Evolutionary conservation across 2,888 invertebrate species (phyloP).

Genomic region (Spodoptera littoralis): DNA sequence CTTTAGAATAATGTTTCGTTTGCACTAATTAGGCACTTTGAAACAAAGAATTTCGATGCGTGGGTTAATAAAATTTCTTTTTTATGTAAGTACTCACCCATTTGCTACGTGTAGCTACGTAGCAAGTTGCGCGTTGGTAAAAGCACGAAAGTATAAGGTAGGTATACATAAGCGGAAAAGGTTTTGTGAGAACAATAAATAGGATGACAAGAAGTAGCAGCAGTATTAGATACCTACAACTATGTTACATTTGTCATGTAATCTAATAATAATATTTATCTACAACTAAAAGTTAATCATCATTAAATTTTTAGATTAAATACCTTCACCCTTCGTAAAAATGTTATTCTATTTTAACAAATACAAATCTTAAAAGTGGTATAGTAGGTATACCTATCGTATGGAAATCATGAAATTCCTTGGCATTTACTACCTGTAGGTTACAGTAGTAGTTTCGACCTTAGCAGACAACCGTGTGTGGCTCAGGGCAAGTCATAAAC

Average conservation of each 20-base stretch:
- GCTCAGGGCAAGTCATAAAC: conserved; percentile 56
- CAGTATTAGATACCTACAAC: no score
- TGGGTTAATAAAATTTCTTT: conserved; percentile 57
- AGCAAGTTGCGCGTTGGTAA: no score
- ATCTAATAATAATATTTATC: no score
- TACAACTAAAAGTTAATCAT: no score
- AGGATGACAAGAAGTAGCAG: no score
- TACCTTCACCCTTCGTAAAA: background rate
- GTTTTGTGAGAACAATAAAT: no score
- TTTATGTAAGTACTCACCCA: conserved; percentile 8
- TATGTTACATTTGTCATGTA: no score
- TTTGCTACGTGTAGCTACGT: no score
- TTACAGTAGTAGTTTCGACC: conserved; percentile 36
- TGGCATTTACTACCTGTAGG: conserved; percentile 32
- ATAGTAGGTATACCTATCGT: background rate
- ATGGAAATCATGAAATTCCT: conserved; percentile 16
- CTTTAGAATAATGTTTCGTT: conserved; percentile 57
- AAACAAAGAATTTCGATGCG: conserved; percentile 66
- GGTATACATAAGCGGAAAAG: no score
- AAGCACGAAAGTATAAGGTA: no score
- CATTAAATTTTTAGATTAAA: background rate
- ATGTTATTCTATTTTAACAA: no score
- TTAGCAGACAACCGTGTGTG: conserved; percentile 16
- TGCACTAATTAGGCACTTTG: conserved; percentile 65
- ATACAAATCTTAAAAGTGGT: no score